These are phyloP conservation scores for Panagrolaimus sp. DNA, from an alignment of 1,140 invertebrate species.

Conservation along the genomic window DNA sequence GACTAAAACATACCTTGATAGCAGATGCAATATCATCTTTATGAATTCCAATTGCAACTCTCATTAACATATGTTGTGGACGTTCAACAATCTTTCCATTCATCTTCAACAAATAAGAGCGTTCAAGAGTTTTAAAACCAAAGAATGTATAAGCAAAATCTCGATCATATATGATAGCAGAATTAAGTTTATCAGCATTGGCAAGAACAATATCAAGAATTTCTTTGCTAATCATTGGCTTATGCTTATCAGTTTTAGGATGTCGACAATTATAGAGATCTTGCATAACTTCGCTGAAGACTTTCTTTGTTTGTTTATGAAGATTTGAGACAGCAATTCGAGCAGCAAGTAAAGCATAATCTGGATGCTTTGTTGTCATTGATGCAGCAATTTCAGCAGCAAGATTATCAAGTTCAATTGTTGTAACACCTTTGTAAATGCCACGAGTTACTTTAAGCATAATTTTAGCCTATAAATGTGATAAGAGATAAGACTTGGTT, in stretches of 20 bases:
- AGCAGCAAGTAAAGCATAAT: slow-evolving; percentile 90
- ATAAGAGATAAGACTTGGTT: too few relatives aligned
- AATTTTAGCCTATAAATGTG: slow-evolving; percentile 59
- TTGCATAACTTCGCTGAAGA: slow-evolving; percentile 77
- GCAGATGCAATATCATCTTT: slow-evolving; percentile 33
- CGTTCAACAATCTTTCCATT: slow-evolving; percentile 85
- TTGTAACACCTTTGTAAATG: slow-evolving; percentile 89
- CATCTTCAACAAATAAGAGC: slow-evolving; percentile 86
- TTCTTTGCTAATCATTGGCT: slow-evolving; percentile 78
- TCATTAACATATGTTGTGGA: slow-evolving; percentile 95
- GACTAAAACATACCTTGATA: slow-evolving; percentile 24
- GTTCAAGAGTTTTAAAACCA: slow-evolving; percentile 92
- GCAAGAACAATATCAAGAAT: slow-evolving; percentile 77
- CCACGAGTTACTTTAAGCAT: slow-evolving; percentile 74
- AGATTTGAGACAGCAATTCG: slow-evolving; percentile 91
- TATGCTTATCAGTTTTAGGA: slow-evolving; percentile 66
- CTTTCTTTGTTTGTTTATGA: slow-evolving; percentile 73
- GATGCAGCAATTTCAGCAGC: slow-evolving; percentile 91
- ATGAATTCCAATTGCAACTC: slow-evolving; percentile 85
- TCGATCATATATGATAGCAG: slow-evolving; percentile 88
- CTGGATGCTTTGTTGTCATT: slow-evolving; percentile 90
- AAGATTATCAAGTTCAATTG: slow-evolving; percentile 88
- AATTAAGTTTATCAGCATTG: slow-evolving; percentile 80
- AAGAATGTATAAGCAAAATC: slow-evolving; percentile 97
- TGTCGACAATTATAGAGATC: slow-evolving; percentile 76